Base-by-base conservation (phyloP, 2,888 invertebrate species). In the Drosophila subquinaria region DNA sequence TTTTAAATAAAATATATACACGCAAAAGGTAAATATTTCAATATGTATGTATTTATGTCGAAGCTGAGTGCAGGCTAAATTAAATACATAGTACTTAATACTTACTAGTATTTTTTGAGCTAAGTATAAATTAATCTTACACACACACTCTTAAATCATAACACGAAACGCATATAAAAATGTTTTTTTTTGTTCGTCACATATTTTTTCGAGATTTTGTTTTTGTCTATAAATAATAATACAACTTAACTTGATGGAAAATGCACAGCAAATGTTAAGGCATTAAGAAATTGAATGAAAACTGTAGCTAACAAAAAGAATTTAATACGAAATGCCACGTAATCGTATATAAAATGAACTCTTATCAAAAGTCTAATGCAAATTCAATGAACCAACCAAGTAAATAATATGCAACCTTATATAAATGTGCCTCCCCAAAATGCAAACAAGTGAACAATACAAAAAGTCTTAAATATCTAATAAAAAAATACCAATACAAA, bases 341-440 rank as follows among this genome's bases (percentile, higher is more conserved):
- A 45, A 40, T 51, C 65, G 38, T 59, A 50, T 47, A 60, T 62
- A 51, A 52, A 64, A 64, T 56, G 20, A 57, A 76, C 55, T 56
- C 40, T 63, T 63, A 76, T 53, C 43, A 63, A 65, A 78, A 59
- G 47, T 64, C 64, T 56, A 69, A 69, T 40, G 52, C 43, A 70
- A 57, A 53, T 57, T 43, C 43, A 68, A 50, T 67, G 61, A 79
- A 72, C 65, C 72, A 69, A 76, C 36, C 42, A 53, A 56, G 45
- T 47, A 33, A 57, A 73, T 64, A 73, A 73, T 66, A 71, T 40
- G 56, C 63, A 69, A 77, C 79, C 78, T 76, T 73, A 77, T 47
- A 80, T 69, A 60, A 66, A 78, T 81, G 78, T 78, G 81, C 78
- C 78, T 78, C 81, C 71, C 63, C 48, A 59, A 69, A 80, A 68